Base-by-base conservation (phyloP, 2,113 vertebrate genomes). In the Bubalus kerabau region DNA sequence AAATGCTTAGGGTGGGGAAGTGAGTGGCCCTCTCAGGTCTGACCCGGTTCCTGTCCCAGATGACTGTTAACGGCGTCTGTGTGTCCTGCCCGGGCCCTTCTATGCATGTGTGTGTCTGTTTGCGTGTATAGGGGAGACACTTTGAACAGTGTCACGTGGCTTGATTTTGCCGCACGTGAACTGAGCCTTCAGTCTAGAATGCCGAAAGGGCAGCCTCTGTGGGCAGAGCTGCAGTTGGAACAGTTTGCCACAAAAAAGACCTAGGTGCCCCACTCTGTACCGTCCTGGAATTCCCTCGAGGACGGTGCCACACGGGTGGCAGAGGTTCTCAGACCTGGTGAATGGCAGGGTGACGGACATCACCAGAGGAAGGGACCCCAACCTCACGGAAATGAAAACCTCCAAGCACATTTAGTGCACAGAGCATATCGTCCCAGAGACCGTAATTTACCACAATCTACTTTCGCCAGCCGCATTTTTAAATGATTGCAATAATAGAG, bases 101-200 rank as follows among this genome's bases (percentile, higher is more conserved):
- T 24, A 14, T 62, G 30, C n/a, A 0, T 23, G 3, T 5, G 0
- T 40, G 0, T 59, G 15, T 84, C 30, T 54, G 10, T 26, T 0
- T 6, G 11, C 50, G 0, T 54, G 14, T n/a, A 2, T 16, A 28
- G 46, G 50, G 76, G 50, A 52, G 52, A 74, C 40, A 2, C 59
- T 87, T 71, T 56, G 48, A 15, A 64, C 10, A 93, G 78, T 32
- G 30, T n/a, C 16, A 3, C 3, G 5, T 15, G 59, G 16, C 28
- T 82, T 71, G 43, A 52, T 17, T 17, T 17, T 36, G 56, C 52
- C 46, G 83, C 43, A 32, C 17, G 9, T 3, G 16, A 5, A 4
- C 57, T 2, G n/a, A 59, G 13, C 36, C 6, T 23, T 89, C 59
- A 1, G 3, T 60, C 50, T 30, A 2, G 24, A 78, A 32, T 9